Evolutionary conservation across 1,140 invertebrate genomes (phyloP).

Genomic region (Panonychus citri): DNA sequence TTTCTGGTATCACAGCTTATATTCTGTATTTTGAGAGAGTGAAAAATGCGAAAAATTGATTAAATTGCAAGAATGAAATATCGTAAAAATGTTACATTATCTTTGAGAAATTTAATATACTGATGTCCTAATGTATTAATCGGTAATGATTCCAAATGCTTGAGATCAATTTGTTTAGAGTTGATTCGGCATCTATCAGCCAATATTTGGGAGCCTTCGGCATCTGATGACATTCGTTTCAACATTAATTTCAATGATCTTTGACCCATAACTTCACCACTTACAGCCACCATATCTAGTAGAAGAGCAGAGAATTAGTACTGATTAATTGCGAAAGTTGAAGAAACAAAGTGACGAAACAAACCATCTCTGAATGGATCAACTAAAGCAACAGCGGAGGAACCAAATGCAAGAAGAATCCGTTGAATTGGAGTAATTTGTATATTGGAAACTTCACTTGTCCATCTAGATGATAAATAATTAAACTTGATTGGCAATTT

Average conservation of each 20-base stretch:
- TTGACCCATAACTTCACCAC: slow-evolving; percentile 67
- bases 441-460: slow-evolving; percentile 39
- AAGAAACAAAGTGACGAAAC: neutral
- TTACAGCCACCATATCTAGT: slow-evolving; percentile 72
- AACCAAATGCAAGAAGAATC: slow-evolving; percentile 45
- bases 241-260: slow-evolving; percentile 39
- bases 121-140: slow-evolving; percentile 53
- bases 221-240: slow-evolving; percentile 35
- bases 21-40: slow-evolving; percentile 29
- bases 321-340: neutral
- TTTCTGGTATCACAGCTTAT: slow-evolving; percentile 78
- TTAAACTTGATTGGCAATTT: no score
- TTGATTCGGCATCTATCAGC: slow-evolving; percentile 61
- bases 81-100: slow-evolving; percentile 34
- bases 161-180: slow-evolving; percentile 50
- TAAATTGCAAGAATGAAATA: slow-evolving; percentile 5
- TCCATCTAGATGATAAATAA: no score
- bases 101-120: slow-evolving; percentile 55
- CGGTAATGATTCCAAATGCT: slow-evolving; percentile 41
- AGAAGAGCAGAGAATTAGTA: slow-evolving; percentile 6
- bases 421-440: slow-evolving; percentile 45
- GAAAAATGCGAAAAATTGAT: neutral
- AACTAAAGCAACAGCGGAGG: slow-evolving; percentile 22
- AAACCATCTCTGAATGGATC: slow-evolving; percentile 21
- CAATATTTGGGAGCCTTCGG: slow-evolving; percentile 47